phyloP scores from a whole-genome alignment of 2,113 vertebrate species.

The Corythornis vintsioides region DNA sequence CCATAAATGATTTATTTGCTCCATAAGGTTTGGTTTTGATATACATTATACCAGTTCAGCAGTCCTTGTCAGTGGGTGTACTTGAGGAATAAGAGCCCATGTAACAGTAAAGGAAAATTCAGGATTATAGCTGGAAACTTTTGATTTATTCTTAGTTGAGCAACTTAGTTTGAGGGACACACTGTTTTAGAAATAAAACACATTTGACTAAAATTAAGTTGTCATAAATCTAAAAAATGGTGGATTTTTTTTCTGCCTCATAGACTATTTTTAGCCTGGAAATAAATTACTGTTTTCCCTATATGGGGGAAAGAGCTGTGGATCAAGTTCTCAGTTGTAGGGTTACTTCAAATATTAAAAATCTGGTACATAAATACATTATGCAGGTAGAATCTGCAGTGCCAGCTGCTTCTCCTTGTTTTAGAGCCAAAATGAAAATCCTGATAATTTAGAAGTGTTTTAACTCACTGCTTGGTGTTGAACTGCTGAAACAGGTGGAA shows the following conservation, averaged over 20 bases:
- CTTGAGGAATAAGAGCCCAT: background rate
- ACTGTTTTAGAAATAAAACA: background rate
- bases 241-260: background rate
- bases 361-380: background rate
- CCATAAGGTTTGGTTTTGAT: background rate
- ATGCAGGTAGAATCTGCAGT: background rate
- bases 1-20: background rate
- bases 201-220: background rate
- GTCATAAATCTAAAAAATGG: background rate
- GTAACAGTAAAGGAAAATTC: background rate
- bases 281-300: background rate
- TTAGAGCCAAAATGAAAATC: background rate
- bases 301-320: background rate
- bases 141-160: background rate
- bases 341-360: background rate
- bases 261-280: background rate
- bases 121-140: background rate
- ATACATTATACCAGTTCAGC: background rate
- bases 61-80: background rate
- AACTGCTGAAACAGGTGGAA: background rate
- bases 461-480: background rate
- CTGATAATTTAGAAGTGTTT: background rate
- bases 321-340: background rate
- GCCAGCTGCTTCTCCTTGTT: background rate
- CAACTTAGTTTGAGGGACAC: background rate